Evolutionary conservation across 2,888 invertebrate genomes (phyloP).

Genomic region (Polymixis lichenea): DNA sequence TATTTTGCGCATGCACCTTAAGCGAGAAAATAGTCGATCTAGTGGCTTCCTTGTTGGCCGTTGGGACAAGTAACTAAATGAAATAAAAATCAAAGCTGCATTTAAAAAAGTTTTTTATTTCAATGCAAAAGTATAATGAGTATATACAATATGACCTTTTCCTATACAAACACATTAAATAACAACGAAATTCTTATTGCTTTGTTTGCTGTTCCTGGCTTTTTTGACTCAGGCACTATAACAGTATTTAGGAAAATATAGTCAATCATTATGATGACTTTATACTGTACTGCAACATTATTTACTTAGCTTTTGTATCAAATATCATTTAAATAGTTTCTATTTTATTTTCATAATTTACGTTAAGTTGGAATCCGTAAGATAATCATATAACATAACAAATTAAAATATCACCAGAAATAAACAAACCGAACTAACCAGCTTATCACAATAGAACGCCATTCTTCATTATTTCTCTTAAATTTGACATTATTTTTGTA

Average conservation of each 20-base stretch:
- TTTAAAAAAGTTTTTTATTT: conserved; percentile 74
- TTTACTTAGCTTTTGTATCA: background rate
- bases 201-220: conserved; percentile 41
- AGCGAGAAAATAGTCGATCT: no score
- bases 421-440: conserved; percentile 8
- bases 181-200: conserved; percentile 70
- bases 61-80: background rate
- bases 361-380: background rate
- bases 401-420: conserved; percentile 16
- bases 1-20: no score
- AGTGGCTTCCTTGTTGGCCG: no score
- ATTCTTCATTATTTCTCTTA: background rate
- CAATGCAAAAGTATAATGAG: conserved; percentile 77
- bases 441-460: conserved; percentile 13
- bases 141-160: conserved; percentile 78
- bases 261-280: conserved; percentile 2
- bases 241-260: conserved; percentile 28
- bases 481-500: background rate
- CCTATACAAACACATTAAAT: conserved; percentile 71
- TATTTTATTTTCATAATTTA: background rate
- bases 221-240: conserved; percentile 42
- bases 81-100: conserved; percentile 56
- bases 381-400: conserved; percentile 10
- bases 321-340: conserved; percentile 6
- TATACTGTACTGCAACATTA: background rate